These are phyloP conservation scores for Volucella inflata DNA, from an alignment of 2,888 invertebrate species.

Conservation along the genomic window DNA sequence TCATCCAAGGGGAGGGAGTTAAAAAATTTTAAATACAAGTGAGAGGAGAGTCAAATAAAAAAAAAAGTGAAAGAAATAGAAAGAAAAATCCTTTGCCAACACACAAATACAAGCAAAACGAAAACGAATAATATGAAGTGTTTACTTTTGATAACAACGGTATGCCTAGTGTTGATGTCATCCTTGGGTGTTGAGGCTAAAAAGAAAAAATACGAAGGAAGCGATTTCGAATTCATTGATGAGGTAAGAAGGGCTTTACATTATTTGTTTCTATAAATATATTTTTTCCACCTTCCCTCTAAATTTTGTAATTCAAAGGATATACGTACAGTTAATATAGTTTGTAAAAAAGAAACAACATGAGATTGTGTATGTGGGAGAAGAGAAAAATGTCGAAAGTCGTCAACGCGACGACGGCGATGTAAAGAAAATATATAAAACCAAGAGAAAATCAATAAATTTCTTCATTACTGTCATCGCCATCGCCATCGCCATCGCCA, in stretches of 20 bases:
- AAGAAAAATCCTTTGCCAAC: conserved; percentile 38
- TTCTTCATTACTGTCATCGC: conserved; percentile 65
- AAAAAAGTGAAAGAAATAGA: conserved; percentile 12
- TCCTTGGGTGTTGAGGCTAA: conserved; percentile 83
- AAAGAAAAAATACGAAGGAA: conserved; percentile 89
- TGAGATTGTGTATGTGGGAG: conserved; percentile 15
- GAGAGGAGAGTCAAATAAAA: not conserved
- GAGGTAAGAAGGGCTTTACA: conserved; percentile 86
- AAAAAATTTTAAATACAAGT: no score
- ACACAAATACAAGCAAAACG: conserved; percentile 49
- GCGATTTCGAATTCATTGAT: conserved; percentile 91
- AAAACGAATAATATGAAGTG: conserved; percentile 80
- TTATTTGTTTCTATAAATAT: not conserved
- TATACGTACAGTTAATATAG: conserved; percentile 30
- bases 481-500: not conserved
- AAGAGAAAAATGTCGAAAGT: conserved; percentile 36
- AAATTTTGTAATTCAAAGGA: not conserved
- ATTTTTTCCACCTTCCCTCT: no score
- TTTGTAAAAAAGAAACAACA: conserved; percentile 12
- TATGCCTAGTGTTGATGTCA: conserved; percentile 83
- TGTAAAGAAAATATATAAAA: conserved; percentile 19
- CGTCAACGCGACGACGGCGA: conserved; percentile 27
- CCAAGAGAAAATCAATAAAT: conserved; percentile 70
- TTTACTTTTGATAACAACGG: conserved; percentile 81
- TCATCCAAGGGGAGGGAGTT: no score